Percentiles rank a stretch among this genome's conserved stretches.
These are phyloP conservation scores for Todus mexicanus DNA, from an alignment of 2,797 vertebrate genomes.

Conservation along the genomic window DNA sequence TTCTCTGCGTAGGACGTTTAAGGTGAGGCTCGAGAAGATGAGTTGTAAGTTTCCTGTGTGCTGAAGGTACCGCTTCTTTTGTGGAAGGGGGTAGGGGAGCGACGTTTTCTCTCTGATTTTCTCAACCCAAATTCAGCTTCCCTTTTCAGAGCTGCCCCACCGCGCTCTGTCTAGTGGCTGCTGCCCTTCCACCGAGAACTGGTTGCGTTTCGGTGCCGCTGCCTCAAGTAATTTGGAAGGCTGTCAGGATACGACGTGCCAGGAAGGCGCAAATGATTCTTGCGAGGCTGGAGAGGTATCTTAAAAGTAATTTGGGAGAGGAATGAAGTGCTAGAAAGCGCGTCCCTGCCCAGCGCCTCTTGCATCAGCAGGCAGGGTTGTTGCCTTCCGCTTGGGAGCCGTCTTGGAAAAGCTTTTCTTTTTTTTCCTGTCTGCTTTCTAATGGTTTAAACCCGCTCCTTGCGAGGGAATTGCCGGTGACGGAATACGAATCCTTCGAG, in stretches of 20 bases:
- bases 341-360: not conserved
- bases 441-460: not conserved
- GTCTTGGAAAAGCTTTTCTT: not conserved
- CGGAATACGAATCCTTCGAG: slow-evolving; percentile 21
- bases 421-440: not conserved
- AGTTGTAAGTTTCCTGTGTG: not conserved
- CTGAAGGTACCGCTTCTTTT: not conserved
- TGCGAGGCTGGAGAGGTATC: not conserved
- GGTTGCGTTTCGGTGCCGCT: not conserved
- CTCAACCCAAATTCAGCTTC: not conserved
- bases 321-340: not conserved
- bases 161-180: not conserved
- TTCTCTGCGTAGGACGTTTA: not conserved
- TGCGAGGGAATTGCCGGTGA: not conserved
- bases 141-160: not conserved
- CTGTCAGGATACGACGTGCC: not conserved
- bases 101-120: not conserved
- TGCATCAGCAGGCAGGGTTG: not conserved
- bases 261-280: not conserved
- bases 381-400: not conserved
- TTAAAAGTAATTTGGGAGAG: not conserved
- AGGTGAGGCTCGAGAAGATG: not conserved
- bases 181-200: not conserved
- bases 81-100: not conserved
- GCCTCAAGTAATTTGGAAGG: not conserved